Evolutionary conservation across 2,888 invertebrate genomes (phyloP).

Genomic region (Sisyra nigra): DNA sequence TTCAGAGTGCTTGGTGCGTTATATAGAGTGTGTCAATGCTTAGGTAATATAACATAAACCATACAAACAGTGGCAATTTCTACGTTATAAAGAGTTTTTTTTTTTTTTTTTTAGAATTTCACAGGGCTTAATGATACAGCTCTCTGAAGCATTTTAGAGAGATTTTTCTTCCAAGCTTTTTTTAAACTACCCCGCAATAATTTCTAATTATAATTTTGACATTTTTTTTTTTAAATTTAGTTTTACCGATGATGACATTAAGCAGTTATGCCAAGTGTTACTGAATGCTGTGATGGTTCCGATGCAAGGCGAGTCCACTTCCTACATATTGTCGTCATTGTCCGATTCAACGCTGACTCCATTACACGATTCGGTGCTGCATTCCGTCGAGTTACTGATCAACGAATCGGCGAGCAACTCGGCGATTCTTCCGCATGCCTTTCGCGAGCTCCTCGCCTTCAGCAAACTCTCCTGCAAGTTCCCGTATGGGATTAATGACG

Average conservation of each 20-base stretch:
- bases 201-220: no score
- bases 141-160: no score
- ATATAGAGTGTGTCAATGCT: no score
- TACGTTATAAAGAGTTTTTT: no score
- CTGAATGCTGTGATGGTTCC: conserved; percentile 67
- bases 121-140: no score
- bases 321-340: conserved; percentile 64
- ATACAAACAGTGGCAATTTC: no score
- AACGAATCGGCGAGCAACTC: conserved; percentile 43
- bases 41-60: no score
- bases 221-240: conserved; percentile 20
- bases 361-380: conserved; percentile 69
- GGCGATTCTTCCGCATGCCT: conserved; percentile 50
- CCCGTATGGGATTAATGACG: conserved; percentile 37
- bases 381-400: conserved; percentile 75
- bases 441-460: conserved; percentile 45
- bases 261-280: conserved; percentile 60
- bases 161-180: no score
- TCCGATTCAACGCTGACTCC: conserved; percentile 68
- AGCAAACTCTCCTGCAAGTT: conserved; percentile 55
- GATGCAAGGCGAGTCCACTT: conserved; percentile 61
- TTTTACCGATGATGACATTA: conserved; percentile 56
- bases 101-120: no score
- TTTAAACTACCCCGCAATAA: no score
- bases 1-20: no score